Base-by-base conservation (phyloP, 2,113 vertebrate species). In the Morone chrysops region DNA sequence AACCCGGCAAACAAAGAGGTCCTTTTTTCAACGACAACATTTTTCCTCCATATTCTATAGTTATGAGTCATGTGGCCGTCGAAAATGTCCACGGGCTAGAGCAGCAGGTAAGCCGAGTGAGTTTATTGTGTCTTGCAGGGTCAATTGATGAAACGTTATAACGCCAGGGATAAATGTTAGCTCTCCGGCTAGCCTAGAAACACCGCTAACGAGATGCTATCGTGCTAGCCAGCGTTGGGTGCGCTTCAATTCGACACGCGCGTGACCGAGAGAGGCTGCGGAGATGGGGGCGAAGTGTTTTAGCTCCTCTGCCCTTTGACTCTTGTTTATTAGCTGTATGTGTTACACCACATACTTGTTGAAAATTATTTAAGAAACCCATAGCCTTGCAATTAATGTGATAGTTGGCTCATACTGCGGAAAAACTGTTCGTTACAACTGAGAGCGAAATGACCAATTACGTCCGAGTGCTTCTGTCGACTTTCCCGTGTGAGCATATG, bases 61-160 rank as follows among this genome's bases (percentile, higher is more conserved):
- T 97, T 97, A 99, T 99, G 97, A 99, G 97, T 99, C 98, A 98
- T 97, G 98, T 98, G 98, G 97, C 97, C 94, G 96, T 97, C 92
- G 97, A 98, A 93, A 97, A 96, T 97, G 96, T 96, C 93, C 97
- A 97, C 95, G 94, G 97, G 96, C 97, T 99, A 95, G 97, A 99
- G 90, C 97, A 98, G 97, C 97, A 98, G 97, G 98, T 98, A 87
- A 97, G 96, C 18, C 1, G 2, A 16, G 63, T 20, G 53, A 4
- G n/a, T 68, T 63, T 54, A 9, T 5, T 69, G 8, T 62, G 75
- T 76, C n/a, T 45, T 67, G 60, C 76, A 25, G 20, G 18, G 45
- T 38, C 4, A 17, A 48, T 45, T 45, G 53, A 6, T 8, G 22
- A 51, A 66, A 69, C 67, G 68, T 63, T 72, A 63, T 4, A 73